Conservation (phyloP, 2,113 vertebrate species). For the Chiloscyllium plagiosum region DNA sequence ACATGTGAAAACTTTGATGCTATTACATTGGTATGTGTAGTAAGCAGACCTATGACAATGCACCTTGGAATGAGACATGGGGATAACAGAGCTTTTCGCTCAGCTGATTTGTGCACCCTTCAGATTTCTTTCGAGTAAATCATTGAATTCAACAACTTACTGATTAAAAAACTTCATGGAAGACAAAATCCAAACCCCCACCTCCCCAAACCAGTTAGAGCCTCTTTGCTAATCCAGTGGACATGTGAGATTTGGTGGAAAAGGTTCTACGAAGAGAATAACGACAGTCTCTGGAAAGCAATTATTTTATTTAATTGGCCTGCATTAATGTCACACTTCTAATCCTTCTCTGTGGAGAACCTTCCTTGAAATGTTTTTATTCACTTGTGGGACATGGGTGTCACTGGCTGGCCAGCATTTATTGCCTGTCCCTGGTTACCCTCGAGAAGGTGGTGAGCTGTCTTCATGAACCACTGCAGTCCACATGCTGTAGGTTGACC, state of each 20-base stretch:
- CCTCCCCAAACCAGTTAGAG: neutral
- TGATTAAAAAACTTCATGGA: neutral
- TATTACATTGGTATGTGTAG: neutral
- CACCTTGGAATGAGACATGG: neutral
- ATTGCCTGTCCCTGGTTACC: no score
- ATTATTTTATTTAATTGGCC: neutral
- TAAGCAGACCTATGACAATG: neutral
- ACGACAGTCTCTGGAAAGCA: neutral
- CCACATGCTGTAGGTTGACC: no score
- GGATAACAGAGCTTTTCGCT: neutral
- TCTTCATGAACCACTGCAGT: no score
- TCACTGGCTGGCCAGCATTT: no score
- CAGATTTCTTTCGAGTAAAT: neutral
- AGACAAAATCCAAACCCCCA: neutral
- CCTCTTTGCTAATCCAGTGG: neutral
- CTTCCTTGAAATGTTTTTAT: neutral
- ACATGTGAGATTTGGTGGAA: neutral
- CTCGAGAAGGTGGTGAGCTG: no score
- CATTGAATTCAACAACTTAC: neutral
- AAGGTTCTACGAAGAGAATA: neutral
- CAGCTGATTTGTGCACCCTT: neutral
- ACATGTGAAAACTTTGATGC: neutral
- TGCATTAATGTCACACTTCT: neutral
- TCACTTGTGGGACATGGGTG: no score
- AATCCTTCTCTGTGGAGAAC: neutral